Evolutionary conservation across 1,140 invertebrate species (phyloP), one percentile per base, ranked within the genome.

Genomic region (Drosophila kepulauana): DNA sequence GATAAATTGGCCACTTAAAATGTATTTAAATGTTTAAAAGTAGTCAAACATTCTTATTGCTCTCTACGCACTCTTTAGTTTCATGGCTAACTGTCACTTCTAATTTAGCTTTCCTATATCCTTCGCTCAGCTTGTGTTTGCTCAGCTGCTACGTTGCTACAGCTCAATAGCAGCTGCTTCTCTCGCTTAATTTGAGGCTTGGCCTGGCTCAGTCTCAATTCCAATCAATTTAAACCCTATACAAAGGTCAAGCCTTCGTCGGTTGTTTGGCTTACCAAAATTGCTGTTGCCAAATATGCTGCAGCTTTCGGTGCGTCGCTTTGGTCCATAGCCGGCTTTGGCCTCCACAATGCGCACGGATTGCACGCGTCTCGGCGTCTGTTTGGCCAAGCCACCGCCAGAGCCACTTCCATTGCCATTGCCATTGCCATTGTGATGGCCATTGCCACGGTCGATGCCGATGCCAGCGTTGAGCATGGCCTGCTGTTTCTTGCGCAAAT

Each of bases 261-360:
- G 2, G 35, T 38, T 61, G 10, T 11, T 64, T 15, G 52, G 52
- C 90, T 91, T 82, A 91, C 91, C 91, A 63, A 91, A 80, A 79
- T 91, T 87, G 71, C 86, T 91, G 38, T 81, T 92, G 68, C 79
- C 91, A 71, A 92, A 92, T 51, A 92, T 91, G 82, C 86, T 91
- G 85, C 91, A 92, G 65, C 88, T 91, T 64, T 92, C 88, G 5
- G 91, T 92, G 43, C 91, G 82, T 38, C 91, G 79, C 43, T 92
- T 92, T 20, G 91, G 88, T 3, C 86, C 85, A 49, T 88, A 78
- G 46, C 75, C 80, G 10, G 87, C 70, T 64, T 90, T 87, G 15
- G 81, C 78, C 75, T 92, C 91, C 46, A 91, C 86, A 73, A 92
- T 92, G 35, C 91, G 85, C 6, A 92, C 91, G 20, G 91, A 92